These are phyloP conservation scores for Chaenogobius annularis DNA, from an alignment of 2,113 vertebrate species.

Conservation along the genomic window DNA sequence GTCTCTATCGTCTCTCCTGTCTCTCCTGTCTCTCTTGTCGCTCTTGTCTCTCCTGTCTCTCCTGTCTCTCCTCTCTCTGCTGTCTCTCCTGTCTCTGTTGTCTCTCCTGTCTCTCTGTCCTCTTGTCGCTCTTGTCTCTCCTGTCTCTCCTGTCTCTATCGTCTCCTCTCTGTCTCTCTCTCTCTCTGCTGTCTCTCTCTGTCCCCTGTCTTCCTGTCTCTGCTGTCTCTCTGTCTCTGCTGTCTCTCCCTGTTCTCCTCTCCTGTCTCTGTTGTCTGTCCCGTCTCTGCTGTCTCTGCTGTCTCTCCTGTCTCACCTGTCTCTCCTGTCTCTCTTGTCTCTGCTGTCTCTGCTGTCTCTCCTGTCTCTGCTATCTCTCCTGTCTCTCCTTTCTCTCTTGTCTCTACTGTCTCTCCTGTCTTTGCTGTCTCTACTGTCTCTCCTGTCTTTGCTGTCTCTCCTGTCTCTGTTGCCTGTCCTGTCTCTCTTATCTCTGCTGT, in stretches of 20 bases:
- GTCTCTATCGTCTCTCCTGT: neutral
- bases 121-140: neutral
- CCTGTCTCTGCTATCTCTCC: neutral
- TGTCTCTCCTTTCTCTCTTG: neutral
- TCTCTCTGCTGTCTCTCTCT: neutral
- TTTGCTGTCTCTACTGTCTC: neutral
- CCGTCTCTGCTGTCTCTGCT: neutral
- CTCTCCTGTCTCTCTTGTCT: neutral
- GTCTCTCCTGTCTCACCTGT: no score
- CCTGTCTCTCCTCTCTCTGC: no score
- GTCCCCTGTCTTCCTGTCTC: neutral
- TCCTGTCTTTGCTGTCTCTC: conserved; percentile 7
- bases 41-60: neutral
- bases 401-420: neutral
- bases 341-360: neutral
- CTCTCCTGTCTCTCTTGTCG: neutral
- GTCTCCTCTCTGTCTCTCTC: neutral
- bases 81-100: neutral
- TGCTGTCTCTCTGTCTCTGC: neutral
- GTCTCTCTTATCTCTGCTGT: neutral
- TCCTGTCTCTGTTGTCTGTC: neutral
- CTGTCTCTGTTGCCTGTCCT: neutral
- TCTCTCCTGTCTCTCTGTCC: neutral
- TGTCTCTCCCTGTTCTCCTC: neutral
- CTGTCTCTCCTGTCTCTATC: neutral